Base-by-base conservation (phyloP, 2,888 invertebrate genomes). In the Panorpa germanica region DNA sequence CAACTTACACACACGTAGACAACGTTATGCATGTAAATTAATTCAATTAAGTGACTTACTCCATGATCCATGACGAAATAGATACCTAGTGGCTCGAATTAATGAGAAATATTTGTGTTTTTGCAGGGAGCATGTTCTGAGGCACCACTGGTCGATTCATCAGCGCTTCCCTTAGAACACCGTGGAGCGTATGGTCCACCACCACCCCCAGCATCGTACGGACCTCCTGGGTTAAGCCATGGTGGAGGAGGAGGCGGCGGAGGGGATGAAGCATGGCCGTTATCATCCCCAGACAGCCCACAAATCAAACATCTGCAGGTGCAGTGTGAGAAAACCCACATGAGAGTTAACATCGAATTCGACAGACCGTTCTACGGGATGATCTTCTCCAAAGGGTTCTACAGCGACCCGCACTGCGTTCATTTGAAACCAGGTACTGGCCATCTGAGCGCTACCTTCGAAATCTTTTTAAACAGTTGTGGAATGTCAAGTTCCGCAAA, bases 371-470 rank as follows among this genome's bases (percentile, higher is more conserved):
- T 90, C 59, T 86, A 88, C 51, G 90, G 90, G 17, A 86, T 90
- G 81, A 88, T 90, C 48, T 90, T 90, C 61, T 86, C 86, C 36
- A 90, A 90, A 56, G 90, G 83, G 34, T 83, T 81, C 61, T 86
- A 85, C 57, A 83, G 83, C 47, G 88, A 90, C 47, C 64, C 77
- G 2, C 83, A 85, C 46, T 90, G 90, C 51, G 85, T 90, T 40
- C 88, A 90, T 48, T 57, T 90, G 37, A 85, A 86, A 44, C 82
- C 88, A 0, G 86, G 85, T 14, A 82, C 85, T 0, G 90, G 90
- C 8, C 82, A 86, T 43, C 61, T 88, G 29, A 83, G 82, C 49
- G 85, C 86, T 18, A 88, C 86, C 3, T 90, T 90, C 46, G 90
- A 90, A 57, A 88, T 90, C 42, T 86, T 83, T 59, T 62, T 90